Evolutionary conservation across 2,888 invertebrate species (phyloP), one percentile per base, ranked within the genome.

Genomic region (Mechanitis messenoides): DNA sequence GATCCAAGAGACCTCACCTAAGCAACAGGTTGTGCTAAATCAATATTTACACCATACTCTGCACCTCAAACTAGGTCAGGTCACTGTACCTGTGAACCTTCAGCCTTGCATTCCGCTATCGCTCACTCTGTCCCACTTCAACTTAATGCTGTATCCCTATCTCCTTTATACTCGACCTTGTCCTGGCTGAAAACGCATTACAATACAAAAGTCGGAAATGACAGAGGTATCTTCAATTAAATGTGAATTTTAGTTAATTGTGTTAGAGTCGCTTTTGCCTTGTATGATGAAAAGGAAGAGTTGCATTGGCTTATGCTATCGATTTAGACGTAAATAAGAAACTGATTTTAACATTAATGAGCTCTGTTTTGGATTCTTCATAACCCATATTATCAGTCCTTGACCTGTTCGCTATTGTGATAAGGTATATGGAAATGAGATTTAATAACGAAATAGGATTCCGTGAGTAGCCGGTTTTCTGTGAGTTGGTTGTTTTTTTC

Each of bases 11-110:
- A 61, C 71, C 70, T 62, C 71, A 69, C 76, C 75, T 72, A 71
- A 74, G 83, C 88, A 87, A 88, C 88, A 88, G 83, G 88, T 88
- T 74, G 80, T 81, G 80, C 80, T 78, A 77, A 89, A 88, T 89
- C 88, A 87, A 89, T 88, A 88, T 86, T 83, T 84, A 86, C 83
- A 78, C 79, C 76, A 73, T 75, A 74, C 79, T 81, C 84, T 85
- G 87, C 88, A 87, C 71, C 80, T 71, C 68, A 77, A 89, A 84
- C 77, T 89, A 70, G 89, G 89, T 84, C 87, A 87, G 87, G 88
- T 85, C 88, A 83, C 76, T 86, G 87, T 81, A 83, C 87, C 85
- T 85, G 85, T 78, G 86, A 86, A 81, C 86, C 76, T 76, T 71
- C 80, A 84, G 83, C 85, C 86, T 84, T 87, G 87, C 87, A 87